Evolutionary conservation across 2,888 invertebrate species (phyloP).

Genomic region (Entomobrya proxima): DNA sequence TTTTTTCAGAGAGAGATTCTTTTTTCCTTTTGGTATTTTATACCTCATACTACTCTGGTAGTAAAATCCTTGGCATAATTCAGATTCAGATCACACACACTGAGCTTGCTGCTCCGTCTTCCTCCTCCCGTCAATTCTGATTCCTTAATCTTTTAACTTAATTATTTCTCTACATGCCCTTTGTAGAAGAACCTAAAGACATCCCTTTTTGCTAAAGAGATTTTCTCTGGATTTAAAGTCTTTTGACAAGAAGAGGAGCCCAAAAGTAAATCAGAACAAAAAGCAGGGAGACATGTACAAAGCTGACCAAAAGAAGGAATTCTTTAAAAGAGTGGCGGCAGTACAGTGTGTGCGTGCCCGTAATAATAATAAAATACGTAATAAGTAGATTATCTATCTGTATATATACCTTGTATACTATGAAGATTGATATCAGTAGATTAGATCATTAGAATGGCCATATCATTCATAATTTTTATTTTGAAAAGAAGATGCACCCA

Average conservation of each 20-base stretch:
- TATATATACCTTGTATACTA: background rate
- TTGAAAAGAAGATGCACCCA: background rate
- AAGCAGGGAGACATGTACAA: no score
- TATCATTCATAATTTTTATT: background rate
- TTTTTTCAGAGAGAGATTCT: no score
- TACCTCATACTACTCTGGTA: no score
- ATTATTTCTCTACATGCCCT: conserved; percentile 37
- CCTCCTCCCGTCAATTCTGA: conserved; percentile 54
- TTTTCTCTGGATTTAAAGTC: conserved; percentile 18
- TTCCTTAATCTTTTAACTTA: conserved; percentile 64
- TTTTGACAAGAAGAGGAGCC: conserved; percentile 25
- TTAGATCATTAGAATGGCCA: conserved; percentile 14
- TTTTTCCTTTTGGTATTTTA: background rate
- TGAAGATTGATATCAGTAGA: background rate
- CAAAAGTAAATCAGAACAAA: conserved; percentile 5
- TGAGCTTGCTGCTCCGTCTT: no score
- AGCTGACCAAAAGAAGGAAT: background rate
- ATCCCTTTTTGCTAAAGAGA: background rate
- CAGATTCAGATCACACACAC: conserved; percentile 64
- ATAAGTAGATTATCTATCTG: conserved; percentile 10
- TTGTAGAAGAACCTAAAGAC: background rate
- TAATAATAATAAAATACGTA: background rate
- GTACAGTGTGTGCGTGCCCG: conserved; percentile 5
- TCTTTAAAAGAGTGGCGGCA: conserved; percentile 7
- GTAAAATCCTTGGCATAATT: background rate